phyloP scores from a whole-genome alignment of 1,140 invertebrate genomes.

The Rhopalosiphum padi region DNA sequence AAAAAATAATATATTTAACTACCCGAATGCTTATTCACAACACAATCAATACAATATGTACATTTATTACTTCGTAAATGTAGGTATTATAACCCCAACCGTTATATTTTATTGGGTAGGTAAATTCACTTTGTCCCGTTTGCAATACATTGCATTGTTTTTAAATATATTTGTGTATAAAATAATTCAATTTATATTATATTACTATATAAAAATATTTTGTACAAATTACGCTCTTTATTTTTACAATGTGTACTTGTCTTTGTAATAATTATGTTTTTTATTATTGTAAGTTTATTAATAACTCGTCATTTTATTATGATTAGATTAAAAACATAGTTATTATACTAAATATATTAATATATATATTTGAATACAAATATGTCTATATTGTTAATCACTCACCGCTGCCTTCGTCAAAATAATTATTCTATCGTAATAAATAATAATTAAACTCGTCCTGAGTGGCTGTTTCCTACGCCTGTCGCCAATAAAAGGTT shows the following conservation, averaged over 20 bases:
- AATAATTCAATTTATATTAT: conserved; percentile 32
- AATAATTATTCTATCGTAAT: neutral
- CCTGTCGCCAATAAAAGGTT: neutral
- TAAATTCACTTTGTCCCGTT: neutral
- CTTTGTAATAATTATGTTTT: conserved; percentile 26
- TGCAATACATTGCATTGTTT: neutral
- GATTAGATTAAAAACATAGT: conserved; percentile 39
- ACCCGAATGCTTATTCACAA: neutral
- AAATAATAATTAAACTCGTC: neutral
- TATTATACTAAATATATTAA: conserved; percentile 15
- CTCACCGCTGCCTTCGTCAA: neutral
- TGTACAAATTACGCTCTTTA: conserved; percentile 36
- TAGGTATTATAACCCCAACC: neutral
- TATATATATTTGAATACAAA: conserved; percentile 20
- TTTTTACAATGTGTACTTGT: conserved; percentile 27
- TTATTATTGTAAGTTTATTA: conserved; percentile 5
- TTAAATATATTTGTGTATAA: neutral
- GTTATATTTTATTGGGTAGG: neutral
- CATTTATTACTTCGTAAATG: neutral
- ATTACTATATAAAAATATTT: conserved; percentile 19
- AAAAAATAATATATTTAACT: neutral
- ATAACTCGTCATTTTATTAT: conserved; percentile 11
- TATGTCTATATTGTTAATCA: neutral
- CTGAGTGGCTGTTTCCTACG: neutral
- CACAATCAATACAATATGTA: neutral